Conservation (phyloP, 1,140 invertebrate species). For the Trichogramma pretiosum region DNA sequence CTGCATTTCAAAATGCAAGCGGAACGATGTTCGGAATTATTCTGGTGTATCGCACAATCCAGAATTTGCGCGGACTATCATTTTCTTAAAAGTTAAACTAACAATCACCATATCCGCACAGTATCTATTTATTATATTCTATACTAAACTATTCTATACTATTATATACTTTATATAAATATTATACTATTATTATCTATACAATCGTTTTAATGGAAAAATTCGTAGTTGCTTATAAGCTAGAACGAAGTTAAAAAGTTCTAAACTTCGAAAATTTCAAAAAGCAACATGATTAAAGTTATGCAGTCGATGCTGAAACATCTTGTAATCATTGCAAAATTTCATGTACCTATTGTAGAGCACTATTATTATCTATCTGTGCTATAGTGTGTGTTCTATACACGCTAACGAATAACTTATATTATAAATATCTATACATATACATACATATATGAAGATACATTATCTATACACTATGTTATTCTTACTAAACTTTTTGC, state of each 20-base stretch:
- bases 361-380: slow-evolving; percentile 29
- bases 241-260: no score
- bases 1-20: no score
- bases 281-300: no score
- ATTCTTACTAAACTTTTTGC: slow-evolving; percentile 17
- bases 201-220: no score
- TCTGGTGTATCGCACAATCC: no score
- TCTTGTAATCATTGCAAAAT: slow-evolving; percentile 21
- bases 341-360: slow-evolving; percentile 28
- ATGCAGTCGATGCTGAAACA: no score
- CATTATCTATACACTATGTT: slow-evolving; percentile 9
- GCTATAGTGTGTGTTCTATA: slow-evolving; percentile 25
- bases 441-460: slow-evolving; percentile 5
- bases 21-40: no score
- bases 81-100: slow-evolving; percentile 9
- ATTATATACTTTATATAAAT: slow-evolving; percentile 8
- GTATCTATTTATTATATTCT: slow-evolving; percentile 13
- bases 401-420: slow-evolving; percentile 14
- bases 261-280: no score
- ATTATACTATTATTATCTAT: no score
- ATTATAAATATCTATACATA: slow-evolving; percentile 27
- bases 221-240: no score
- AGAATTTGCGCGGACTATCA: slow-evolving; percentile 9
- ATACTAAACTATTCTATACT: not conserved
- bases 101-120: slow-evolving; percentile 16